Base-by-base conservation (phyloP, 2,113 vertebrate species). In the Chroicocephalus ridibundus region DNA sequence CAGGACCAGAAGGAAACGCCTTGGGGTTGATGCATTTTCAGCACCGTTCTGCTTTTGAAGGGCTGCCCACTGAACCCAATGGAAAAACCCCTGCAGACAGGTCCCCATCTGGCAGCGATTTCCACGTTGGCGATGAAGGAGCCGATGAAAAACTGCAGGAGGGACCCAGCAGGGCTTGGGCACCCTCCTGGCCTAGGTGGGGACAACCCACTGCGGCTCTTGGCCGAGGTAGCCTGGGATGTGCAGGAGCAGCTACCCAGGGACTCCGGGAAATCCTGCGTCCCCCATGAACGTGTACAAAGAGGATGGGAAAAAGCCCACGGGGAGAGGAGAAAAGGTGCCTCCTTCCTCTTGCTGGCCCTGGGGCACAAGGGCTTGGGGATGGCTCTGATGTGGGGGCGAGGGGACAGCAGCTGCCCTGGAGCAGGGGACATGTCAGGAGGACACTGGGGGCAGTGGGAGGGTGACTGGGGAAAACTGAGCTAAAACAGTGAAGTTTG, bases 261-360 rank as follows among this genome's bases (percentile, higher is more conserved):
- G 57, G 64, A 57, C 11, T 19, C 20, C 1, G 1, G 27, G 38
- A 25, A 62, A 61, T 8, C 42, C 76, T 62, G 49, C 4, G 1
- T 11, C n/a, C 34, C 51, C 46, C 2, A 0, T 16, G 54, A 27
- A 51, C 2, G 20, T 13, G 44, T 9, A 52, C 14, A 12, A n/a
- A 32, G 3, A 1, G 19, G 40, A 40, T 36, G 36, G n/a, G 34
- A 46, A 57, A 61, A 68, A 79, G 47, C 61, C 38, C 3, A 1
- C 11, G 6, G 57, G 26, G 36, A 47, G 13, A 34, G 52, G 46
- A 85, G 66, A 31, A 68, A 70, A 72, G 61, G 68, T 5, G 1
- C 11, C 6, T 55, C 61, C 25, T 32, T 79, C 18, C 32, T 81
- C 46, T 26, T 85, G 60, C 78, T 68, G 69, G 38, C 42, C 57